Conservation (phyloP, 2,888 invertebrate genomes). For the Dinocampus coccinellae region DNA sequence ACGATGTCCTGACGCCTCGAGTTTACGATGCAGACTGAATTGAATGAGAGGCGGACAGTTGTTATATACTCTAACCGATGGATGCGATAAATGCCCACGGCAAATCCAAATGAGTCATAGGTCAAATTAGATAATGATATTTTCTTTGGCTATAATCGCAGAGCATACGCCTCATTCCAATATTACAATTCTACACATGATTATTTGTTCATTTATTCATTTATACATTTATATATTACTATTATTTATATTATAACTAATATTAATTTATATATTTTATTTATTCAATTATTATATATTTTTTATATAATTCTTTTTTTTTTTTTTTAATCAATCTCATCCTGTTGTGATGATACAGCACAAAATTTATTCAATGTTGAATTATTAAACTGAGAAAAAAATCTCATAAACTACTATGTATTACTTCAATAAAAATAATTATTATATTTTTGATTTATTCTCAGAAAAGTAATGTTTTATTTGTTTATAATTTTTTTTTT, state of each 20-base stretch:
- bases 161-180: background rate
- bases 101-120: constrained; percentile 55
- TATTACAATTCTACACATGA: background rate
- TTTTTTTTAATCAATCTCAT: too few relatives aligned
- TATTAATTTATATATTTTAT: background rate
- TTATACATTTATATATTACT: background rate
- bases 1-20: constrained; percentile 45
- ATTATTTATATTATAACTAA: too few relatives aligned
- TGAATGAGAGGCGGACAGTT: constrained; percentile 50
- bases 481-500: background rate
- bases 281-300: too few relatives aligned
- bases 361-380: too few relatives aligned
- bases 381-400: too few relatives aligned
- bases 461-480: background rate
- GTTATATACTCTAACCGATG: constrained; percentile 41
- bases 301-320: too few relatives aligned
- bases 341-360: too few relatives aligned
- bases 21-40: constrained; percentile 56
- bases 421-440: too few relatives aligned
- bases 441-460: background rate
- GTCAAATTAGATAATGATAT: constrained; percentile 60
- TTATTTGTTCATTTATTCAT: background rate
- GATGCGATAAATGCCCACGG: constrained; percentile 46
- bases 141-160: background rate
- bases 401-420: too few relatives aligned